Evolutionary conservation across 2,113 vertebrate genomes (phyloP).

Genomic region (Furnarius figulus): DNA sequence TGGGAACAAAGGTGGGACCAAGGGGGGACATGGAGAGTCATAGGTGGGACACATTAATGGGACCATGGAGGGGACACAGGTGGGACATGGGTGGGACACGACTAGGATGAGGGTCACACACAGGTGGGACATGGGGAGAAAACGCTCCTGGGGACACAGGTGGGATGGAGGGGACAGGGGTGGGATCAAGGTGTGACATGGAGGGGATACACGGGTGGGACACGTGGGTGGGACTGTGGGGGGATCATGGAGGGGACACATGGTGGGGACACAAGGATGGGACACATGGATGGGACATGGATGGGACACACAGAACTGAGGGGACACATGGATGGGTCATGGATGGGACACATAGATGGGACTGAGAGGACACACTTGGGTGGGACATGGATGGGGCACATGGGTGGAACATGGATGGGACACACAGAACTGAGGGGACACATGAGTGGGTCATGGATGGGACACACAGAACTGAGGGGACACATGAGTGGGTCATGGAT

Average conservation of each 20-base stretch:
- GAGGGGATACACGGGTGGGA: no score
- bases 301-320: not conserved
- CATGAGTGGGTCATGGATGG: not conserved
- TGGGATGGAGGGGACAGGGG: not conserved
- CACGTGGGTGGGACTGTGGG: no score
- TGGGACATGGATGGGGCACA: not conserved
- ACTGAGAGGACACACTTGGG: not conserved
- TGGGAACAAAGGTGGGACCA: no score
- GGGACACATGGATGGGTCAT: not conserved
- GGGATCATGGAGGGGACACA: not conserved
- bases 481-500: not conserved
- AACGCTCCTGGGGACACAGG: no score
- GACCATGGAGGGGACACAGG: not conserved
- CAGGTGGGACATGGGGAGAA: not conserved
- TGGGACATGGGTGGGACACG: not conserved
- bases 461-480: not conserved
- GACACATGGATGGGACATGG: not conserved
- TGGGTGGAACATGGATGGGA: not conserved
- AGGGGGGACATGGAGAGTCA: no score
- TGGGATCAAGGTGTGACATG: not conserved
- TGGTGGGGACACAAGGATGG: not conserved
- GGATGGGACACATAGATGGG: not conserved
- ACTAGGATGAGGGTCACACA: not conserved
- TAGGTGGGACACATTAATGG: not conserved
- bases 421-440: not conserved